Evolutionary conservation across 2,888 invertebrate species (phyloP), one percentile per base, ranked within the genome.

Genomic region (Rhagonycha fulva): DNA sequence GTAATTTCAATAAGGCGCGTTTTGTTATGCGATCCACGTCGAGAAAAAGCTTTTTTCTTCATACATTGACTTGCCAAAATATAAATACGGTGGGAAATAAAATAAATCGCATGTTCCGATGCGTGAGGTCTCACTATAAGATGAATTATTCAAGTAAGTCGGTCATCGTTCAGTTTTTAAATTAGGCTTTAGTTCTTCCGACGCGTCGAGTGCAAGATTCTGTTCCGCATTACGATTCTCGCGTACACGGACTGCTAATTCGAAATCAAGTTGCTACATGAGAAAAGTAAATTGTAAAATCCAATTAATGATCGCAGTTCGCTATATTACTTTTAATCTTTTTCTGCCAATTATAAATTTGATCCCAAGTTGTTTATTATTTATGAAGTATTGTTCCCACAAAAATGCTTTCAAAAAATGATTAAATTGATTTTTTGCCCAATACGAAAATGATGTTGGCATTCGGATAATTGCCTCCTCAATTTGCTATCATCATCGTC

Each of bases 111-210:
- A 81, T 82, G 83, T 83, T 81, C 83, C 83, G 81, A 84, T 84
- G 85, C 85, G 86, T 86, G 86, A 85, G 86, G 87, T 86, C 85
- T 81, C 83, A 74, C 75, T 77, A 80, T 47, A 72, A 80, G 84
- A 85, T 86, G 86, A 86, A 86, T 86, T 84, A 86, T 86, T 86
- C 86, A 86, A 82, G 78, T 81, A 80, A 82, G 84, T 82, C 84
- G 83, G 83, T 83, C 83, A 83, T 82, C 84, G 83, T 82, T 81
- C 81, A 80, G 80, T 81, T 83, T 84, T 82, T 83, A 82, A 83
- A 81, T 82, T 81, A 78, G 81, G 78, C 78, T 81, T 80, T 77
- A 81, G 80, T 80, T 79, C 80, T 78, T 78, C 77, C 82, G 82
- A 82, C 80, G 79, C 79, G 76, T 74, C 71, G 74, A 73, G 80